A percentile compares a stretch with the other conserved stretches of the same genome.
Conservation (phyloP, 2,113 vertebrate genomes). For the Hydropotes inermis region DNA sequence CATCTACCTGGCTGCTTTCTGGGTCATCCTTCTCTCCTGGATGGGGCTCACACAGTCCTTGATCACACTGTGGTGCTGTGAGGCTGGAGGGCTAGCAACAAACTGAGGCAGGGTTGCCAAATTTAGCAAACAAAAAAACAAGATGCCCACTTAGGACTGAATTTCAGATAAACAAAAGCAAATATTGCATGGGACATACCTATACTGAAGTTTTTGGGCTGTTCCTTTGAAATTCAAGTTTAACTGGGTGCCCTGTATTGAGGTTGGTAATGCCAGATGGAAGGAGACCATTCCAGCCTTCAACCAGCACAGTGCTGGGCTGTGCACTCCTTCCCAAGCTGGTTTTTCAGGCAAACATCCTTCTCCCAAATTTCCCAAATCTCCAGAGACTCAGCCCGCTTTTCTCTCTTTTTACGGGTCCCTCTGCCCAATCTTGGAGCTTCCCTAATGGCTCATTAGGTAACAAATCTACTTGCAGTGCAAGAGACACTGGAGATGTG, state of each 20-base stretch:
- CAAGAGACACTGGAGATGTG: neutral
- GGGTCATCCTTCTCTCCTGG: neutral
- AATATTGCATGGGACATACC: neutral
- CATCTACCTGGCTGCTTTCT: neutral
- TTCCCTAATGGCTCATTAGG: neutral
- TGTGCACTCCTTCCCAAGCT: neutral
- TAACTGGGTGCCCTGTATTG: neutral
- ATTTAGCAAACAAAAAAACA: neutral
- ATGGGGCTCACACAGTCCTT: neutral
- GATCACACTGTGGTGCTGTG: neutral
- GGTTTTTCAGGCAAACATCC: neutral
- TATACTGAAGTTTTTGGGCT: neutral
- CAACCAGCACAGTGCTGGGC: neutral
- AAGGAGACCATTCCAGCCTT: neutral
- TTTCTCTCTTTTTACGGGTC: neutral
- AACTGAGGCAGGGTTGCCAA: neutral
- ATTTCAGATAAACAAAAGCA: neutral
- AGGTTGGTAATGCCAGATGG: neutral
- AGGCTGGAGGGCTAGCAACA: neutral
- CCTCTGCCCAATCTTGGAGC: neutral
- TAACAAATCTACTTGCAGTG: neutral
- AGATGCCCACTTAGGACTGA: neutral
- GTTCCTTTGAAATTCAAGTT: neutral
- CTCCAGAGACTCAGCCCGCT: neutral
- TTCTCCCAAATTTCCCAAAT: neutral